Conservation (phyloP, 2,888 invertebrate genomes). For the Epiblema foenella region DNA sequence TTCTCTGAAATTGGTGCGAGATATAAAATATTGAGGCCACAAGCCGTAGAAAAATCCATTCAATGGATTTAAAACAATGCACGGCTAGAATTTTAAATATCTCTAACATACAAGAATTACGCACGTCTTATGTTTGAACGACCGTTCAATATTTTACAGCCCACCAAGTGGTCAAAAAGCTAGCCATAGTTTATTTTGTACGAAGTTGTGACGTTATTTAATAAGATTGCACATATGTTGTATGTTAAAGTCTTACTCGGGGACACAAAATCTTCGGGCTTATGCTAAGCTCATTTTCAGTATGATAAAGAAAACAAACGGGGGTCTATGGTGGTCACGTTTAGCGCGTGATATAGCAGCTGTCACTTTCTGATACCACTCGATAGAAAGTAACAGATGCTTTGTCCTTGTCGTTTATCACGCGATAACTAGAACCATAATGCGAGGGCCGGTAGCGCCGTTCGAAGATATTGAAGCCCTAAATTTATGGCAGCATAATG, state of each 20-base stretch:
- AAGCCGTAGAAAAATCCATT: slow-evolving; percentile 26
- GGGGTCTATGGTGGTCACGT: too few relatives aligned
- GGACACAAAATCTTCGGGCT: background rate
- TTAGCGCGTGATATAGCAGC: too few relatives aligned
- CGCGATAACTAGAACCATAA: too few relatives aligned
- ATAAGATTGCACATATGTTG: slow-evolving; percentile 4
- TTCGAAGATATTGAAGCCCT: background rate
- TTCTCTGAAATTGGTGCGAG: slow-evolving; percentile 23
- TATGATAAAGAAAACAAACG: background rate
- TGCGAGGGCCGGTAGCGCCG: background rate
- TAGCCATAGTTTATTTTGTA: slow-evolving; percentile 2
- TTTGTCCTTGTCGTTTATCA: too few relatives aligned
- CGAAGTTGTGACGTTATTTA: slow-evolving; percentile 15
- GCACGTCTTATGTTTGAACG: slow-evolving; percentile 6
- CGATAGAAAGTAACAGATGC: too few relatives aligned
- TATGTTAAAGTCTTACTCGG: background rate
- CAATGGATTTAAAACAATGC: slow-evolving; percentile 28
- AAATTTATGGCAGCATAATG: slow-evolving; percentile 25
- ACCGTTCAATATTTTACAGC: slow-evolving; percentile 11
- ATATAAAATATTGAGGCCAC: slow-evolving; percentile 36
- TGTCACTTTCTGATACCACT: too few relatives aligned
- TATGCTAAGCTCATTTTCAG: background rate
- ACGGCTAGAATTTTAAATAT: slow-evolving; percentile 15
- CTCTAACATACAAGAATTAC: background rate
- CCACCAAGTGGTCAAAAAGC: slow-evolving; percentile 6